Evolutionary conservation across 1,140 invertebrate genomes (phyloP).

Genomic region (Saxidomus purpurata): DNA sequence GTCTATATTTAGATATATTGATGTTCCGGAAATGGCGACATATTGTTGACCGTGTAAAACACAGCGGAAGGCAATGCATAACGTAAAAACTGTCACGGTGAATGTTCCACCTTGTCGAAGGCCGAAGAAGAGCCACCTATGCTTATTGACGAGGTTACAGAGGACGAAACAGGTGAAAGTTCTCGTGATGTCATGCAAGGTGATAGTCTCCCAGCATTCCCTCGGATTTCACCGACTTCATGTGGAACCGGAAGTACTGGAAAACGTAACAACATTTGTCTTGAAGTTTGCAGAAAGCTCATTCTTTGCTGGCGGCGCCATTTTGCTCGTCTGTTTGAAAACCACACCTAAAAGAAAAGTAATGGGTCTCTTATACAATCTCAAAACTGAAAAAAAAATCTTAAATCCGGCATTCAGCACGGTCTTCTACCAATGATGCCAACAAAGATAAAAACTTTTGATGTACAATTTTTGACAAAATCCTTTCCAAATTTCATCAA

Average conservation of each 20-base stretch:
- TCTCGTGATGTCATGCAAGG: not conserved
- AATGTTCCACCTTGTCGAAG: slow-evolving; percentile 43
- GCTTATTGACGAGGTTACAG: slow-evolving; percentile 11
- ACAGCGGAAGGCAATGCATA: not conserved
- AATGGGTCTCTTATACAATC: too few relatives aligned
- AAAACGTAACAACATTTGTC: slow-evolving; percentile 50
- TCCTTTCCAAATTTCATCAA: too few relatives aligned
- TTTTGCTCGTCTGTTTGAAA: slow-evolving; percentile 98
- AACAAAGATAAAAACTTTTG: not conserved
- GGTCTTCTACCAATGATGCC: too few relatives aligned
- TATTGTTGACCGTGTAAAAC: too few relatives aligned
- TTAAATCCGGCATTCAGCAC: too few relatives aligned
- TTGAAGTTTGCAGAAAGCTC: slow-evolving; percentile 75
- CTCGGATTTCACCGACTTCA: not conserved
- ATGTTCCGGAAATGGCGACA: too few relatives aligned
- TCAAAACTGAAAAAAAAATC: too few relatives aligned
- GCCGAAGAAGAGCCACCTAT: slow-evolving; percentile 47
- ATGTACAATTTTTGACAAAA: not conserved
- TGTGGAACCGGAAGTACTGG: slow-evolving; percentile 51
- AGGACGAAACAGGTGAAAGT: not conserved
- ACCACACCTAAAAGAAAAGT: slow-evolving; percentile 95
- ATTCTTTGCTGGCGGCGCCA: slow-evolving; percentile 91
- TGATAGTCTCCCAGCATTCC: not conserved
- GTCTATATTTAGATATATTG: too few relatives aligned
- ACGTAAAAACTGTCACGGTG: not conserved